phyloP scores from a whole-genome alignment of 2,888 invertebrate genomes.

The Eupithecia tripunctaria region DNA sequence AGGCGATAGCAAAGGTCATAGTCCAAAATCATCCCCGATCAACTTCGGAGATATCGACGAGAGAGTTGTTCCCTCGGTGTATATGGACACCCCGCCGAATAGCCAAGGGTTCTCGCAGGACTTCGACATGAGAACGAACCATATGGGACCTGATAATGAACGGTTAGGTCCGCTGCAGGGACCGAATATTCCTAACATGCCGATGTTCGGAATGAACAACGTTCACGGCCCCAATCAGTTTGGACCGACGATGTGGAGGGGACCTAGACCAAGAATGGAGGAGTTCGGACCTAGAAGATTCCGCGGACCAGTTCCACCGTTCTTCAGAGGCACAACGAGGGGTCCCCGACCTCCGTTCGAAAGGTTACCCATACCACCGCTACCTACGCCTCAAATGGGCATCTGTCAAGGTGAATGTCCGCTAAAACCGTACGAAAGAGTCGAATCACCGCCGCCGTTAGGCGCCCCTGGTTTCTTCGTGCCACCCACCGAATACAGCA shows the following conservation, averaged over 20 bases:
- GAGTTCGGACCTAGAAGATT: slow-evolving; percentile 69
- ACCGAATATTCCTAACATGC: slow-evolving; percentile 47
- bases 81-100: slow-evolving; percentile 65
- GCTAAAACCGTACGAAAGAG: slow-evolving; percentile 66
- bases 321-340: slow-evolving; percentile 67
- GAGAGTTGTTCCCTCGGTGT: slow-evolving; percentile 68
- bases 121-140: slow-evolving; percentile 69
- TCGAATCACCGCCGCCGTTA: slow-evolving; percentile 67
- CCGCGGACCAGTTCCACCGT: slow-evolving; percentile 65
- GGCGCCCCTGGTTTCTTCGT: slow-evolving; percentile 69
- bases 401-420: slow-evolving; percentile 72
- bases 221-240: slow-evolving; percentile 45
- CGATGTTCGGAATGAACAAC: slow-evolving; percentile 27
- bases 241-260: slow-evolving; percentile 67
- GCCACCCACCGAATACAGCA: slow-evolving; percentile 69
- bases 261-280: slow-evolving; percentile 65
- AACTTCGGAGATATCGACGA: slow-evolving; percentile 83
- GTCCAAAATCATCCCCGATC: slow-evolving; percentile 77
- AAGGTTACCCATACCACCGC: slow-evolving; percentile 56
- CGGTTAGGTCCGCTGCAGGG: not conserved
- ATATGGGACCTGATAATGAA: slow-evolving; percentile 25
- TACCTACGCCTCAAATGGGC: slow-evolving; percentile 71
- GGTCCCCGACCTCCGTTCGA: slow-evolving; percentile 61
- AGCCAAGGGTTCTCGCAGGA: slow-evolving; percentile 64
- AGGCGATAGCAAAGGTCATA: slow-evolving; percentile 75